A percentile compares a stretch with the other conserved stretches of the same genome.
Conservation (phyloP, 30 jellyfish, hydroid and myxozoan genomes). For the Nemopilema nomurai region DNA sequence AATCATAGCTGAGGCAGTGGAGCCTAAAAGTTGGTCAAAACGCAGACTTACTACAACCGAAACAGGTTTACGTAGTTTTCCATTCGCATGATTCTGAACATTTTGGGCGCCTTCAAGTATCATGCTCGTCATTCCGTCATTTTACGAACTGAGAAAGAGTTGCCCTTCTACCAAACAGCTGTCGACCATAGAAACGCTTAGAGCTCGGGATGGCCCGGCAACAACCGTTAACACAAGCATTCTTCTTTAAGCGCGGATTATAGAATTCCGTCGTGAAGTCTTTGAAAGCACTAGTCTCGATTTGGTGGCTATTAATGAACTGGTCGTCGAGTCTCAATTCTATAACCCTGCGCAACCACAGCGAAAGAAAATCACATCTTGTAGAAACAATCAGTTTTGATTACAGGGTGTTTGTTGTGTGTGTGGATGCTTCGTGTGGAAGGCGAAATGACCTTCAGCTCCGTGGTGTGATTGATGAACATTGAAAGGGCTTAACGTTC, state of each 20-base stretch:
- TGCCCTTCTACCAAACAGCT: constrained; percentile 21
- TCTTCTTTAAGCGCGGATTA: constrained; percentile 1
- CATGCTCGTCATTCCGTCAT: constrained; percentile 24
- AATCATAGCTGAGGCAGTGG: not conserved
- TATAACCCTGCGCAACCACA: constrained; percentile 25
- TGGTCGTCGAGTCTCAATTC: constrained; percentile 1
- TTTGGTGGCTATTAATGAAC: not conserved
- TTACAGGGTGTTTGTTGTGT: not conserved
- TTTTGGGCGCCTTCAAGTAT: not conserved
- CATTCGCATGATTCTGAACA: constrained; percentile 63
- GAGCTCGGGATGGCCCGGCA: constrained; percentile 17
- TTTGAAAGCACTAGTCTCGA: not conserved
- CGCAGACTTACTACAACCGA: constrained; percentile 47
- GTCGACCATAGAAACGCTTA: constrained; percentile 61
- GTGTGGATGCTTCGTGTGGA: not conserved
- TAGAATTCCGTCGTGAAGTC: not conserved
- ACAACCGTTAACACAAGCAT: constrained; percentile 8
- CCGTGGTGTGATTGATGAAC: not conserved
- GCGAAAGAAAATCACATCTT: constrained; percentile 6
- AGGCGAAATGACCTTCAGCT: not conserved
- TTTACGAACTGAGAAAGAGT: not conserved
- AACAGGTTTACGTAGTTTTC: constrained; percentile 52
- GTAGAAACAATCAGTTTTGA: constrained; percentile 1
- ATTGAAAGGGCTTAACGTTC: not conserved
- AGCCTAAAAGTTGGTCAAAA: no score